phyloP scores from a whole-genome alignment of 2,797 vertebrate genomes.

The Channa striata region DNA sequence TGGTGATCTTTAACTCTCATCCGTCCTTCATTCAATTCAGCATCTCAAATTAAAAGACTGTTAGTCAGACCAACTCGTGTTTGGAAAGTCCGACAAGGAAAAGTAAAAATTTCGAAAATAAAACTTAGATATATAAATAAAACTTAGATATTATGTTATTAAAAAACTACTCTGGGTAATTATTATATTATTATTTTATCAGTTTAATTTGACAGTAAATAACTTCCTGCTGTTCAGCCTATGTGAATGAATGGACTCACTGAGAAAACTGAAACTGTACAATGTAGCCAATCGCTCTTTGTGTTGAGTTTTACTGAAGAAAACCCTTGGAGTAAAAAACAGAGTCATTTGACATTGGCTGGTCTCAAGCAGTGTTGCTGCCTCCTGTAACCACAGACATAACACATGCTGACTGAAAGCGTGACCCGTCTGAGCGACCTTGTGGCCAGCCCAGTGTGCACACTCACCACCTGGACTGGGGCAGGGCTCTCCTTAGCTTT shows the following conservation, averaged over 20 bases:
- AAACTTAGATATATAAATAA: too few relatives aligned
- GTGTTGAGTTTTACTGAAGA: conserved; percentile 27
- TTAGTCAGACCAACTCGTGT: too few relatives aligned
- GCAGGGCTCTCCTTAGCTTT: conserved; percentile 25
- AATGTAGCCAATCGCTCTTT: conserved; percentile 38
- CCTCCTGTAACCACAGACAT: conserved; percentile 45
- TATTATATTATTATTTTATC: too few relatives aligned
- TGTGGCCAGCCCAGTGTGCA: conserved; percentile 15
- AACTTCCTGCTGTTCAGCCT: not conserved
- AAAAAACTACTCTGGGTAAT: too few relatives aligned
- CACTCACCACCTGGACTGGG: conserved; percentile 44
- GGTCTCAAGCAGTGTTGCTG: conserved; percentile 35
- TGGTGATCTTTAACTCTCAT: too few relatives aligned
- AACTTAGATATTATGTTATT: too few relatives aligned
- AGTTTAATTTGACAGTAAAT: too few relatives aligned
- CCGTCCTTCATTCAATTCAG: too few relatives aligned
- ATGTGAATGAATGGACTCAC: conserved; percentile 4
- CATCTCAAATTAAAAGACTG: too few relatives aligned
- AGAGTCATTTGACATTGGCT: conserved; percentile 60
- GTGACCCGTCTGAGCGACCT: conserved; percentile 32
- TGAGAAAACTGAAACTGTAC: not conserved
- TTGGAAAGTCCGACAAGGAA: too few relatives aligned
- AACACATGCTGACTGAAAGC: conserved; percentile 40
- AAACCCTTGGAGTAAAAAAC: conserved; percentile 49
- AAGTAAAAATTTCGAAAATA: too few relatives aligned